Conservation (phyloP, 1,140 invertebrate species). For the Asbolus verrucosus region DNA sequence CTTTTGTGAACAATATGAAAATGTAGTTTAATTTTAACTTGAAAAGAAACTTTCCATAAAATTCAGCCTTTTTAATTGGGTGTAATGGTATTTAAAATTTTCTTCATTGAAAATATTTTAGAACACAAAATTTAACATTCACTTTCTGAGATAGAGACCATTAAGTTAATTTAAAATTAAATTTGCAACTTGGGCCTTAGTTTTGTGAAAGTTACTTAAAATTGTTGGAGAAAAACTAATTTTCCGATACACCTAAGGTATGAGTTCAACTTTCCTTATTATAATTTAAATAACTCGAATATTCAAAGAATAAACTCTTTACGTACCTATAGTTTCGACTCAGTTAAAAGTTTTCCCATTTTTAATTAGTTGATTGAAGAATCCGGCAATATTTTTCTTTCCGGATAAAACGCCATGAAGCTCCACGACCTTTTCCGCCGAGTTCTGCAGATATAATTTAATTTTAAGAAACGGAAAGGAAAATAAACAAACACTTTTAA, state of each 20-base stretch:
- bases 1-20: constrained; percentile 37
- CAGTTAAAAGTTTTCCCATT: constrained; percentile 23
- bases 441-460: constrained; percentile 1
- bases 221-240: constrained; percentile 30
- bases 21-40: constrained; percentile 34
- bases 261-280: constrained; percentile 15
- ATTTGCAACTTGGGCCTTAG: constrained; percentile 29
- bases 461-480: not conserved
- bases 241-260: constrained; percentile 15
- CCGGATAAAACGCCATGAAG: not conserved
- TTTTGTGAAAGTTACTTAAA: constrained; percentile 23
- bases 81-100: constrained; percentile 30
- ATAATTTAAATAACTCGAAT: constrained; percentile 25
- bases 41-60: constrained; percentile 20
- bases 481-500: not conserved
- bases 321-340: not conserved
- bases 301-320: not conserved
- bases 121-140: constrained; percentile 22
- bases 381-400: not conserved
- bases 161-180: constrained; percentile 18
- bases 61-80: constrained; percentile 36
- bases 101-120: constrained; percentile 28
- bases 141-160: constrained; percentile 9
- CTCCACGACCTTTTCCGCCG: not conserved
- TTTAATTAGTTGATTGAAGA: constrained; percentile 11